phyloP scores from a whole-genome alignment of 2,113 vertebrate genomes.

The Lycaon pictus region DNA sequence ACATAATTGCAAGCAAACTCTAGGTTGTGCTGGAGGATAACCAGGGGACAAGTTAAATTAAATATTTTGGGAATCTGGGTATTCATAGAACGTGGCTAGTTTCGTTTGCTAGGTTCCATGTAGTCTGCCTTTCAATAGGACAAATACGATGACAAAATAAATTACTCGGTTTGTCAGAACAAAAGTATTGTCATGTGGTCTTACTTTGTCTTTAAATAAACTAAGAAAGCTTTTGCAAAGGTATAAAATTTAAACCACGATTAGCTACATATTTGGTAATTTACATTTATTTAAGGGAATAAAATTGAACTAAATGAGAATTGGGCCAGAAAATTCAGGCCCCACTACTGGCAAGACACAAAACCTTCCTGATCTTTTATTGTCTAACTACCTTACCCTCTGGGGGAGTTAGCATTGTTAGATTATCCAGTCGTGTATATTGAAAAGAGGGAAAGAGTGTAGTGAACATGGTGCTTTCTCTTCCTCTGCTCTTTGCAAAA shows the following conservation, averaged over 20 bases:
- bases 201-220: neutral
- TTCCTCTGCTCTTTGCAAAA: neutral
- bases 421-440: neutral
- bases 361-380: neutral
- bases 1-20: constrained; percentile 48
- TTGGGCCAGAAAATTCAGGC: neutral
- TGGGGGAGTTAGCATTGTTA: neutral
- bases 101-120: neutral
- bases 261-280: neutral
- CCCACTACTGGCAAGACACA: neutral
- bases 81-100: neutral
- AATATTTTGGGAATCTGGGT: constrained; percentile 20
- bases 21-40: neutral
- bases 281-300: neutral
- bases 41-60: neutral
- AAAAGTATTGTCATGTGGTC: neutral
- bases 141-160: neutral
- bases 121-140: neutral
- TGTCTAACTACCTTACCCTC: too few species aligned
- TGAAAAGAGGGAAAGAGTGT: neutral
- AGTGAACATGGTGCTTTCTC: neutral
- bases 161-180: neutral
- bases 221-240: neutral
- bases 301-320: neutral
- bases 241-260: neutral